Evolutionary conservation across 2,888 invertebrate genomes (phyloP).

Genomic region (Eulithis prunata): DNA sequence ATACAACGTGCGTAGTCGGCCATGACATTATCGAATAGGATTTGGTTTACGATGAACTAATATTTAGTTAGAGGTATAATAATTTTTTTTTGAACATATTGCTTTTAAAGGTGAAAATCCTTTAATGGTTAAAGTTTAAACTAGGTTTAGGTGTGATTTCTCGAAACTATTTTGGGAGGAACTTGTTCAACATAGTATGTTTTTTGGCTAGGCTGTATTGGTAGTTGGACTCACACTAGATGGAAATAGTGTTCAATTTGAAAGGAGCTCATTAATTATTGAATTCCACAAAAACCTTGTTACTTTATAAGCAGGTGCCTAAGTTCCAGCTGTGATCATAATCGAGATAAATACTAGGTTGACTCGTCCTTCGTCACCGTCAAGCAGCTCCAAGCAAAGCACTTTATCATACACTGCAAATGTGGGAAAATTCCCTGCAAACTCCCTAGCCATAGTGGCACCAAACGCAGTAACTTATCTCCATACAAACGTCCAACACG

Average conservation of each 20-base stretch:
- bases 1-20: slow-evolving; percentile 24
- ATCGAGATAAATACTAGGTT: slow-evolving; percentile 22
- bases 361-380: slow-evolving; percentile 26
- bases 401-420: slow-evolving; percentile 30
- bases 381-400: slow-evolving; percentile 20
- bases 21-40: slow-evolving; percentile 45
- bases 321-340: slow-evolving; percentile 17
- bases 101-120: no score
- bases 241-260: no score
- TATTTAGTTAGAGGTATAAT: neutral
- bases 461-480: slow-evolving; percentile 18
- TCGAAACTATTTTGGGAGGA: no score
- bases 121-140: no score
- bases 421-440: slow-evolving; percentile 30
- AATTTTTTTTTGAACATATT: slow-evolving; percentile 1
- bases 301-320: neutral
- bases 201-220: no score
- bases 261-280: neutral
- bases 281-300: neutral
- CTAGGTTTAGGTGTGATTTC: no score
- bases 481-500: slow-evolving; percentile 6
- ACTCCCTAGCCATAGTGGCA: slow-evolving; percentile 16
- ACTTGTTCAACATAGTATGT: no score
- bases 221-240: no score
- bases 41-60: slow-evolving; percentile 4